Evolutionary conservation across 1,140 invertebrate species (phyloP).

Genomic region (Galendromus occidentalis): DNA sequence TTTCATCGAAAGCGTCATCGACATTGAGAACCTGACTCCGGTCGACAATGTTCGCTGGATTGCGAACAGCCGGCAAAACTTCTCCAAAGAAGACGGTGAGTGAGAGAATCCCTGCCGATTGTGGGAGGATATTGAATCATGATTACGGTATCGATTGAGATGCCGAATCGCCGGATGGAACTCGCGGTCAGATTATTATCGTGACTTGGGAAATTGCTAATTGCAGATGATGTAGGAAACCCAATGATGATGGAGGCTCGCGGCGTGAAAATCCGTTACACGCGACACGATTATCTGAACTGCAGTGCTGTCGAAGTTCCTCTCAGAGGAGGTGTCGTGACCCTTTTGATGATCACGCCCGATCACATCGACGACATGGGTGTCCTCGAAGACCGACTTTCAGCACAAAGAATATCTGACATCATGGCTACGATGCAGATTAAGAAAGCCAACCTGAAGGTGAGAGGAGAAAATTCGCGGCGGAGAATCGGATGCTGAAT

Average conservation of each 20-base stretch:
- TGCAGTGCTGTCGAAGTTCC: slow-evolving; percentile 22
- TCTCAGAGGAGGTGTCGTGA: slow-evolving; percentile 20
- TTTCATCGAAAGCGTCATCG: slow-evolving; percentile 20
- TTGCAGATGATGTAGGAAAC: not conserved
- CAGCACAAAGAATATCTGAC: slow-evolving; percentile 21
- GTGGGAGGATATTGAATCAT: no score
- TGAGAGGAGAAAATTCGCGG: slow-evolving; percentile 14
- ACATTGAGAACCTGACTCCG: slow-evolving; percentile 13
- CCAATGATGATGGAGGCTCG: slow-evolving; percentile 7
- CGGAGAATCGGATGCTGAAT: no score
- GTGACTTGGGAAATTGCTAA: no score
- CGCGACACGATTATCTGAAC: slow-evolving; percentile 20
- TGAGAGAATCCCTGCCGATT: no score
- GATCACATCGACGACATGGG: slow-evolving; percentile 17
- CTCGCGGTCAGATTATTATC: no score
- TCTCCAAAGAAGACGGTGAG: not conserved
- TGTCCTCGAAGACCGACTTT: slow-evolving; percentile 21
- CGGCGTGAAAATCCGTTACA: slow-evolving; percentile 15
- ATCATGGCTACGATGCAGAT: slow-evolving; percentile 20
- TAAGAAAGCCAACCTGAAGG: slow-evolving; percentile 18
- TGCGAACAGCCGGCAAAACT: not conserved
- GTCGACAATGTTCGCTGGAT: not conserved
- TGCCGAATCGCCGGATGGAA: no score
- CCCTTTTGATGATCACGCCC: slow-evolving; percentile 19
- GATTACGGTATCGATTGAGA: no score